Conservation (phyloP, 2,888 invertebrate species). For the Tetropium fuscum region DNA sequence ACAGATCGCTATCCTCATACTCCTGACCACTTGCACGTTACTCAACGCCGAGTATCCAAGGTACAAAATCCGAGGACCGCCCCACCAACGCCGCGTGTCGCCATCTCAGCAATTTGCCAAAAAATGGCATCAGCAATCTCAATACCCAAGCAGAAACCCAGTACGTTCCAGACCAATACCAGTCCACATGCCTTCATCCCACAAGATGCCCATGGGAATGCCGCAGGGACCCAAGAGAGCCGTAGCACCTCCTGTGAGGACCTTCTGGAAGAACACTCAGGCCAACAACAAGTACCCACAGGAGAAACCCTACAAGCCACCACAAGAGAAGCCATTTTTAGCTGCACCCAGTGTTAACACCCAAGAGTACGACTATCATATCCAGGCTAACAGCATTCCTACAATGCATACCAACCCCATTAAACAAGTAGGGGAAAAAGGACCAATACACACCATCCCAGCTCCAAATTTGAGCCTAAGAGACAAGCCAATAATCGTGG, state of each 20-base stretch:
- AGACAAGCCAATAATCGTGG: constrained; percentile 72
- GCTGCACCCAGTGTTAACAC: constrained; percentile 54
- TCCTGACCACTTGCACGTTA: constrained; percentile 37
- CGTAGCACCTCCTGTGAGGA: constrained; percentile 45
- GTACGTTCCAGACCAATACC: constrained; percentile 46
- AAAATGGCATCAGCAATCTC: constrained; percentile 53
- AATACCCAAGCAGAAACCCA: constrained; percentile 25
- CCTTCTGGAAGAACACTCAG: constrained; percentile 51
- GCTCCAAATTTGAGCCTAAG: constrained; percentile 83
- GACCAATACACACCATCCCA: constrained; percentile 88
- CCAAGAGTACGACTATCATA: constrained; percentile 60
- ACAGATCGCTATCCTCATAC: constrained; percentile 44
- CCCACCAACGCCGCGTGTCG: constrained; percentile 44
- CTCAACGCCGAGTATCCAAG: constrained; percentile 38
- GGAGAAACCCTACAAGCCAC: constrained; percentile 31
- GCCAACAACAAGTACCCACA: constrained; percentile 30
- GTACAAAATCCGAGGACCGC: constrained; percentile 39
- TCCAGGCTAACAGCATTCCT: constrained; percentile 62
- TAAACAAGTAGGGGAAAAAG: constrained; percentile 68
- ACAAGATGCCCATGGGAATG: constrained; percentile 47
- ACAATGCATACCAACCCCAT: constrained; percentile 57
- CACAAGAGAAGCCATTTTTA: constrained; percentile 33
- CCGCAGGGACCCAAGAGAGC: constrained; percentile 31
- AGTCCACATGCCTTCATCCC: constrained; percentile 47
- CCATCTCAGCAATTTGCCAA: constrained; percentile 47